A percentile compares a stretch with the other conserved stretches of the same genome.
Conservation (phyloP, 2,113 vertebrate species). For the Helogale parvula region DNA sequence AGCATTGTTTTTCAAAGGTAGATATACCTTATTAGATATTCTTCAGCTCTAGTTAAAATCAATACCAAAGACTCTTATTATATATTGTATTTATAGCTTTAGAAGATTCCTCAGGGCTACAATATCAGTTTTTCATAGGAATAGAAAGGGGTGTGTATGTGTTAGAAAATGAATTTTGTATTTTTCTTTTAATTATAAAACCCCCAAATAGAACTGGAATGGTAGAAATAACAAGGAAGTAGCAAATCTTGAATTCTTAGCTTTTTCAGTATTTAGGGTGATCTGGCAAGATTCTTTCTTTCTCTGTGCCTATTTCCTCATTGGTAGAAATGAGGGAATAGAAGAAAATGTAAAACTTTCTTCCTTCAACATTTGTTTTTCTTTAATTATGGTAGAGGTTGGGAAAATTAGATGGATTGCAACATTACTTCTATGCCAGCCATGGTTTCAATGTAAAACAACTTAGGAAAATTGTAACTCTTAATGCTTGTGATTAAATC, state of each 20-base stretch:
- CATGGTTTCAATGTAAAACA: not conserved
- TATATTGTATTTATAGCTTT: not conserved
- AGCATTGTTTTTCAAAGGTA: not conserved
- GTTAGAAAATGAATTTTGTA: not conserved
- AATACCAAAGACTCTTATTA: not conserved
- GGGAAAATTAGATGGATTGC: not conserved
- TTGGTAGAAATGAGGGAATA: not conserved
- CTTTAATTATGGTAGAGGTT: not conserved
- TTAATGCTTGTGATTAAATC: not conserved
- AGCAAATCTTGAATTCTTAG: constrained; percentile 25
- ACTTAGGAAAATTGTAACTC: not conserved
- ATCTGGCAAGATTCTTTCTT: not conserved
- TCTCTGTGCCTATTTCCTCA: not conserved
- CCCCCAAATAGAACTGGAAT: not conserved
- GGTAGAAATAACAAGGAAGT: not conserved
- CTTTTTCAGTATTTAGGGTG: not conserved
- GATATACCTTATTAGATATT: not conserved
- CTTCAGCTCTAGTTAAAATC: not conserved
- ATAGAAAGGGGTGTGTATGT: not conserved
- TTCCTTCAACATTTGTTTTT: not conserved
- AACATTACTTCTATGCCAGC: not conserved
- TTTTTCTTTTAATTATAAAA: constrained; percentile 16
- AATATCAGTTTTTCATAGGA: not conserved
- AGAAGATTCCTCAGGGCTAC: not conserved
- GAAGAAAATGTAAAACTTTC: constrained; percentile 5